These are phyloP conservation scores for Naja naja DNA, from an alignment of 2,113 vertebrate genomes.

Conservation along the genomic window DNA sequence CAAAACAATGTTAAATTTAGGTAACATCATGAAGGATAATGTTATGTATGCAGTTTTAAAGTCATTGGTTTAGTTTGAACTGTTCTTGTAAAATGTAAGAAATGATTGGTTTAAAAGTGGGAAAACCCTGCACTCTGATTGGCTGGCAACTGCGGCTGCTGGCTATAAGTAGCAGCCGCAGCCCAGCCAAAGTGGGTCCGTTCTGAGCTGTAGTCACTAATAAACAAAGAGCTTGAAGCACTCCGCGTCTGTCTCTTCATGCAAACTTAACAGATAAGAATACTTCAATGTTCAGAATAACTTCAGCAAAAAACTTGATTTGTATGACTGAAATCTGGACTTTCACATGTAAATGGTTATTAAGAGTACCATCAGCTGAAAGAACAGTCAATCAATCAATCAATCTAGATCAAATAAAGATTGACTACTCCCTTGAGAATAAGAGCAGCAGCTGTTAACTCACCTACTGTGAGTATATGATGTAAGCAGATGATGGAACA, in stretches of 20 bases:
- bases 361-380: background rate
- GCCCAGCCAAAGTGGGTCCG: no score
- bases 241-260: no score
- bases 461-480: background rate
- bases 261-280: no score
- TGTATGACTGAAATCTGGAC: background rate
- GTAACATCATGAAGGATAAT: background rate
- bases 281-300: background rate
- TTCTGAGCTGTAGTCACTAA: no score
- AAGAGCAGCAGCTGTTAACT: background rate
- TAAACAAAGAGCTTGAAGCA: no score
- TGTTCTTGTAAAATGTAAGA: no score
- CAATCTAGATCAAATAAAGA: background rate
- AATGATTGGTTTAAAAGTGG: no score
- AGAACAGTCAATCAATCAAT: background rate
- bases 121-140: no score
- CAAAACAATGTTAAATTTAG: background rate
- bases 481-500: background rate
- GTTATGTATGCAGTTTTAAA: no score
- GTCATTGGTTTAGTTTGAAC: no score
- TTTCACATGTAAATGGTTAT: background rate
- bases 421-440: background rate
- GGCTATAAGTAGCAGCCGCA: no score
- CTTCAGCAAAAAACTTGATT: background rate
- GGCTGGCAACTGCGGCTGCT: no score